Evolutionary conservation across 2,113 vertebrate genomes (phyloP).

Genomic region (Gorsachius goisagi): DNA sequence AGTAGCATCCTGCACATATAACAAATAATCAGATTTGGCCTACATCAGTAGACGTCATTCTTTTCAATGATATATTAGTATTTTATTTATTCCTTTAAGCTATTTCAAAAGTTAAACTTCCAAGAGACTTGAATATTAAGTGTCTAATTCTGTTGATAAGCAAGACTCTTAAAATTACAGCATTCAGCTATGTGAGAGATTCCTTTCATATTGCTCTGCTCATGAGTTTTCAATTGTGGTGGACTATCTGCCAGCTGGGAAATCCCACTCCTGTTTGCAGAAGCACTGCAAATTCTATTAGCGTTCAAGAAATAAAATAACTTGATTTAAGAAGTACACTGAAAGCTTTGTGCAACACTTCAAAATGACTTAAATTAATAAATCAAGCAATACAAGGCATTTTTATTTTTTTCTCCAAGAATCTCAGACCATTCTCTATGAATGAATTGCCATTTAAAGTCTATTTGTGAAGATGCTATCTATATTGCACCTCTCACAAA

Average conservation of each 20-base stretch:
- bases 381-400: background rate
- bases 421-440: background rate
- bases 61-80: background rate
- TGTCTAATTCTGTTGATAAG: background rate
- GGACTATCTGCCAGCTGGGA: background rate
- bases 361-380: background rate
- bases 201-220: background rate
- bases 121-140: background rate
- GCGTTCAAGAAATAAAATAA: background rate
- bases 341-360: background rate
- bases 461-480: background rate
- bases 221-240: background rate
- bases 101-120: background rate
- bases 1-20: background rate
- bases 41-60: background rate
- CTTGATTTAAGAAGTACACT: background rate
- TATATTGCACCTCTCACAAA: background rate
- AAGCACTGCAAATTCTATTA: background rate
- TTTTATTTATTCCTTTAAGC: background rate
- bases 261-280: background rate
- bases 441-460: background rate
- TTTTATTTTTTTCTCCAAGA: background rate
- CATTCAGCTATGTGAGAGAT: background rate
- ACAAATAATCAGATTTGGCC: background rate
- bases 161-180: background rate